Base-by-base conservation (phyloP, 2,797 vertebrate genomes). In the Sebastes oblongus region DNA sequence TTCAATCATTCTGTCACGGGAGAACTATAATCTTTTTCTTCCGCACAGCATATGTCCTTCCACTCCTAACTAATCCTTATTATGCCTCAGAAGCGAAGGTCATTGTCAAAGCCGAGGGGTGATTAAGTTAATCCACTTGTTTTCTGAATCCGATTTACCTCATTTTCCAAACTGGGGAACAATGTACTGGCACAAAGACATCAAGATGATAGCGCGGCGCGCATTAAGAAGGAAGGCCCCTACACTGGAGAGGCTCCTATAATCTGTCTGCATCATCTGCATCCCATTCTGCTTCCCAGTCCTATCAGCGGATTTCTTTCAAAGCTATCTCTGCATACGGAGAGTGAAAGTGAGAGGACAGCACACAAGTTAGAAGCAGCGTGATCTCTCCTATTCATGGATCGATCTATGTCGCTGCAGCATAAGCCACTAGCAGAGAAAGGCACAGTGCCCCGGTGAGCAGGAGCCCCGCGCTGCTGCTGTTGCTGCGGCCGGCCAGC, bases 61-160 rank as follows among this genome's bases (percentile, higher is more conserved):
- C 85, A 91, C 89, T 93, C 89, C 87, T 91, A 87, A 86, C 93
- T 95, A 95, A 95, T 95, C 94, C 93, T 91, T 90, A 92, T 92
- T 93, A 93, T 91, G 90, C 86, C 89, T 90, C 88, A 84, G 92
- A 94, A 93, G 90, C 90, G 91, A 94, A 95, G 94, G 95, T 95
- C 95, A 94, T 94, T 94, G 93, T 95, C 94, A 94, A 92, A 94
- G 93, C 93, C 77, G 90, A 90, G 80, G 90, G 94, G 94, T 94
- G 94, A 94, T 94, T 94, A 93, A 94, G 89, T 94, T 96, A 95
- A 96, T 96, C 95, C 94, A 95, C 93, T 96, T 95, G 93, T 94
- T 95, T 94, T 91, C 87, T 83, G 93, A 95, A 93, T 96, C 94
- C 91, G 93, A 94, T 95, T 95, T 95, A 92, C 93, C 92, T 92